phyloP scores from a whole-genome alignment of 2,113 vertebrate genomes.

The Ochotona princeps region DNA sequence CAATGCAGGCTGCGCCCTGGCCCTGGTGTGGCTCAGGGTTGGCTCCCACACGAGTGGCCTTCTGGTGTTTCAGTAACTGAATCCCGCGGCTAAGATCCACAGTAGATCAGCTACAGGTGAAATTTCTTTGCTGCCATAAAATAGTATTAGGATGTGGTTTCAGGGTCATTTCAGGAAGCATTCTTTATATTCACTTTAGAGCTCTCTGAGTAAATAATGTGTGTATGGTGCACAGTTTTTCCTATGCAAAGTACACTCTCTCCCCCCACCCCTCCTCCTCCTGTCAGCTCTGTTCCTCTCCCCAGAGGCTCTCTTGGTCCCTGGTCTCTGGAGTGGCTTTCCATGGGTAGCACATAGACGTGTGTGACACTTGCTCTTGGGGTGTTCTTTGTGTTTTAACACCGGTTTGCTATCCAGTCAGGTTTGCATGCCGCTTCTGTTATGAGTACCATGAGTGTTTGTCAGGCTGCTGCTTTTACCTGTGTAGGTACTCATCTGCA shows the following conservation, averaged over 20 bases:
- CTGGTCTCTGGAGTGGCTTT: not conserved
- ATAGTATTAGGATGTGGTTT: not conserved
- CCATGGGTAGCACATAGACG: not conserved
- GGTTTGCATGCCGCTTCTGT: not conserved
- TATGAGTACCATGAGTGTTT: not conserved
- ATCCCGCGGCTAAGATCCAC: not conserved
- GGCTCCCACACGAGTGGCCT: conserved; percentile 29
- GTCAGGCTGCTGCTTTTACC: not conserved
- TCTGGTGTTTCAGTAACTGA: conserved; percentile 65
- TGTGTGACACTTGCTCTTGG: too few species aligned
- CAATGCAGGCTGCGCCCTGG: not conserved
- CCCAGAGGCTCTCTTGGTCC: not conserved
- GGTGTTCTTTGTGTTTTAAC: not conserved
- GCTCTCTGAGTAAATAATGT: not conserved
- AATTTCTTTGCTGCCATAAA: conserved; percentile 11
- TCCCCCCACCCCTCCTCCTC: not conserved
- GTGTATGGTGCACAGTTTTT: not conserved
- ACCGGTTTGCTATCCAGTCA: not conserved
- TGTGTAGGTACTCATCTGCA: not conserved
- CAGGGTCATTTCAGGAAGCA: not conserved
- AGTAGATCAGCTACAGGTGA: conserved; percentile 17
- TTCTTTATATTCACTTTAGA: conserved; percentile 10
- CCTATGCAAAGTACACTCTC: not conserved
- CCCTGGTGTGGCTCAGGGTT: not conserved
- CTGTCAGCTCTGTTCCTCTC: not conserved